Percentiles rank a stretch among this genome's conserved stretches.
phyloP scores from a whole-genome alignment of 2,113 vertebrate genomes.

The Vidua chalybeata region DNA sequence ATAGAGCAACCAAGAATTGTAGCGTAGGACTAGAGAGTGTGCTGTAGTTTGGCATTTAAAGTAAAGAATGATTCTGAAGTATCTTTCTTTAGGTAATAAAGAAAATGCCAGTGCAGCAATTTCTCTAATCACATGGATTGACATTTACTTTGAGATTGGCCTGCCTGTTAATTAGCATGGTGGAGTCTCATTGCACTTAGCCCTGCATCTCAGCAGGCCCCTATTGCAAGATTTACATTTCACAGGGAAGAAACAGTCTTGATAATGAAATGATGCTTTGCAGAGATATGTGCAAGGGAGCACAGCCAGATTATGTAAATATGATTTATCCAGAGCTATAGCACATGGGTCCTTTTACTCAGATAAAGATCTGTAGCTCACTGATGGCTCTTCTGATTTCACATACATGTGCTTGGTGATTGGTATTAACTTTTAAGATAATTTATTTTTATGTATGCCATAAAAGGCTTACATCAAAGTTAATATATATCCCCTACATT shows the following conservation, averaged over 20 bases:
- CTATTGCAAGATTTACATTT: conserved; percentile 43
- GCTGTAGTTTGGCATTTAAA: neutral
- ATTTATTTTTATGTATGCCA: conserved; percentile 54
- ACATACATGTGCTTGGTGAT: neutral
- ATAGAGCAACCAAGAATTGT: neutral
- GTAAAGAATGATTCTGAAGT: neutral
- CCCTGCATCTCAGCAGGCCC: neutral
- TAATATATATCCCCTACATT: neutral
- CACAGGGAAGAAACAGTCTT: conserved; percentile 9
- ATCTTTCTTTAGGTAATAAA: neutral
- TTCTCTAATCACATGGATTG: conserved; percentile 9
- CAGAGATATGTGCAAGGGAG: neutral
- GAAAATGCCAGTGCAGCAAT: conserved; percentile 21
- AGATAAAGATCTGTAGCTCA: neutral
- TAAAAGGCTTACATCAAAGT: conserved; percentile 47
- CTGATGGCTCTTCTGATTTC: conserved; percentile 12
- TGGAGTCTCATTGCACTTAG: neutral
- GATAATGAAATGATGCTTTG: conserved; percentile 42
- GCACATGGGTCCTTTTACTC: neutral
- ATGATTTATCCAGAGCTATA: conserved; percentile 6
- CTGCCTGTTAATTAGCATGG: conserved; percentile 16
- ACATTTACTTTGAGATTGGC: neutral
- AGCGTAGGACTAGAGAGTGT: neutral
- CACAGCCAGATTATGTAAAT: conserved; percentile 28
- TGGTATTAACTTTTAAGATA: neutral